phyloP scores from a whole-genome alignment of 2,113 vertebrate genomes.

The Gobio gobio region DNA sequence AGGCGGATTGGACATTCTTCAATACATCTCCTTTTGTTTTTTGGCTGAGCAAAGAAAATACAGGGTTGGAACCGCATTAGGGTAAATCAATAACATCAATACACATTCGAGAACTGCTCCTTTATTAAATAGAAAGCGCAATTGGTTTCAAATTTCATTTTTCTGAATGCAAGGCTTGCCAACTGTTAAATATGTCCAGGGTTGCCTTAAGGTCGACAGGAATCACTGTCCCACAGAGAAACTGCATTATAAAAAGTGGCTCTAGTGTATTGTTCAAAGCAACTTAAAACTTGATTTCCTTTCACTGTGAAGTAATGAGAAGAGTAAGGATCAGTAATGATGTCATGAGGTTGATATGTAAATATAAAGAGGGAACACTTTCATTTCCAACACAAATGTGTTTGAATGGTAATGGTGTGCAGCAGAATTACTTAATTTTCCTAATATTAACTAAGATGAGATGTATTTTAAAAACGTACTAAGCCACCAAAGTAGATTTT shows the following conservation, averaged over 20 bases:
- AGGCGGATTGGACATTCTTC: not conserved
- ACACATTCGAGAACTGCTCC: not conserved
- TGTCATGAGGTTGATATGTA: not conserved
- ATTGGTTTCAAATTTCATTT: not conserved
- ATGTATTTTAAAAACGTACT: conserved; percentile 21
- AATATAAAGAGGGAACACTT: not conserved
- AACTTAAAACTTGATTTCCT: conserved; percentile 22
- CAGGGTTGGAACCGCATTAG: not conserved
- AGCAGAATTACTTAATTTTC: conserved; percentile 30
- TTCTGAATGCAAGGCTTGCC: not conserved
- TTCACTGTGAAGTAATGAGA: not conserved
- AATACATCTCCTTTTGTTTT: not conserved
- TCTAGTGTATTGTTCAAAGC: not conserved
- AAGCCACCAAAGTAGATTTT: conserved; percentile 13
- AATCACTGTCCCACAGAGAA: not conserved
- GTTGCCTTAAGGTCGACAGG: not conserved
- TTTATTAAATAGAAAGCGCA: not conserved
- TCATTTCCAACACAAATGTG: conserved; percentile 13
- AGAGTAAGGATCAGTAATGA: not conserved
- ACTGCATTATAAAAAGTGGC: not conserved
- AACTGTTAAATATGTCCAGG: not conserved
- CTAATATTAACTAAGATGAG: conserved; percentile 1
- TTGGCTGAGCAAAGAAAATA: not conserved
- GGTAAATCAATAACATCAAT: not conserved
- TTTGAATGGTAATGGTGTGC: not conserved